Conservation (phyloP, 2,113 vertebrate genomes). For the Plecotus auritus region DNA sequence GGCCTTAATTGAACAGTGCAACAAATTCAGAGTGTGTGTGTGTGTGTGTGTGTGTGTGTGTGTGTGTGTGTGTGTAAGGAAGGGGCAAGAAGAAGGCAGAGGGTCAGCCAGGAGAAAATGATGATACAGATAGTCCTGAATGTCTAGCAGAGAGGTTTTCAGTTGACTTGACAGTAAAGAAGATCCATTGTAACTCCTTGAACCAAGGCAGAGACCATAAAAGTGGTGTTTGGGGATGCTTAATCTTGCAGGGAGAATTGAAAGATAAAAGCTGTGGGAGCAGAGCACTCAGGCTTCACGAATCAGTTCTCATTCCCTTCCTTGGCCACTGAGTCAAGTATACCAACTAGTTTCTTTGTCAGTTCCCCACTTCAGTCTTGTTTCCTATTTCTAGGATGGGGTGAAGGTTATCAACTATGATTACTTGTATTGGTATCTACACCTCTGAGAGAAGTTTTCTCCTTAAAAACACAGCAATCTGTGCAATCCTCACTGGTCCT, state of each 20-base stretch:
- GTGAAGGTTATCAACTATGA: background rate
- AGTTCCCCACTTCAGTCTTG: background rate
- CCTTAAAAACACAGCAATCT: constrained; percentile 14
- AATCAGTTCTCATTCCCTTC: constrained; percentile 13
- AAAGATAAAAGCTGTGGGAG: constrained; percentile 60
- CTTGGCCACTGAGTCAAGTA: constrained; percentile 37
- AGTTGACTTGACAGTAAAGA: constrained; percentile 67
- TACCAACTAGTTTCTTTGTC: constrained; percentile 13
- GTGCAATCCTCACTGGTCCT: background rate
- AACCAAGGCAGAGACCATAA: constrained; percentile 61
- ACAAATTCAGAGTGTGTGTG: background rate
- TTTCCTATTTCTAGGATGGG: background rate
- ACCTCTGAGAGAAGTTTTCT: constrained; percentile 39
- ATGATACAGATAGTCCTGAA: background rate
- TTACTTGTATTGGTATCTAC: background rate
- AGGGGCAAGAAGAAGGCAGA: background rate
- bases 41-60: background rate
- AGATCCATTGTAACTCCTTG: constrained; percentile 68
- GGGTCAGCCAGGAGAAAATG: constrained; percentile 21
- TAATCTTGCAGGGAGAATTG: constrained; percentile 64
- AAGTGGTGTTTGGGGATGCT: constrained; percentile 63
- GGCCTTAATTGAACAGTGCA: background rate
- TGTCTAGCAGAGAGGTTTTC: constrained; percentile 37
- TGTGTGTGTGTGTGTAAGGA: background rate
- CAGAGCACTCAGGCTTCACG: constrained; percentile 29